phyloP scores from a whole-genome alignment of 2,888 invertebrate genomes.

The Polylopha cassiicola region DNA sequence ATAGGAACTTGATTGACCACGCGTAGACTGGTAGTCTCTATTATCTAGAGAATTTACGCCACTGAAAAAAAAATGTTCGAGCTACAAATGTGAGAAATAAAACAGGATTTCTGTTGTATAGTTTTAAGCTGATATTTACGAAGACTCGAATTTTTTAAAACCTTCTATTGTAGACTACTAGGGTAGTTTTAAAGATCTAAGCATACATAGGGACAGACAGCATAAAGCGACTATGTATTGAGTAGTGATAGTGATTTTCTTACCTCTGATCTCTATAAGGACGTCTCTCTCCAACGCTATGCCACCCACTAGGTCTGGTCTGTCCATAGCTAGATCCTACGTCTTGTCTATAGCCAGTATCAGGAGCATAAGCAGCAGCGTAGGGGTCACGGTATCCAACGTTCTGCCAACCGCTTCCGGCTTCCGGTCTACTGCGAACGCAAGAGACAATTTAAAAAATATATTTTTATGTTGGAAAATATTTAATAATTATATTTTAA shows the following conservation, averaged over 20 bases:
- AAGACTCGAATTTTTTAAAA: too few relatives aligned
- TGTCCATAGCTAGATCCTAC: constrained; percentile 24
- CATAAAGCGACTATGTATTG: too few relatives aligned
- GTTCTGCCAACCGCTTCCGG: constrained; percentile 49
- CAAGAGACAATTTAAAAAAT: neutral
- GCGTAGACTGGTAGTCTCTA: constrained; percentile 20
- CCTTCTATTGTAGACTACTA: too few relatives aligned
- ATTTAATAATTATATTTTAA: too few relatives aligned
- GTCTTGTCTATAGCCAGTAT: constrained; percentile 22
- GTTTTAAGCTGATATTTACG: too few relatives aligned
- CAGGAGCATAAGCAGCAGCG: constrained; percentile 24
- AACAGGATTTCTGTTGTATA: too few relatives aligned
- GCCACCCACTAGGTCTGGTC: constrained; percentile 53
- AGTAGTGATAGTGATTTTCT: constrained; percentile 9
- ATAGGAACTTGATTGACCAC: constrained; percentile 30
- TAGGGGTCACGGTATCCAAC: constrained; percentile 34
- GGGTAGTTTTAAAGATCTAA: too few relatives aligned
- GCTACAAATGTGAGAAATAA: too few relatives aligned
- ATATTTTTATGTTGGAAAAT: too few relatives aligned
- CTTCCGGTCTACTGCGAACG: constrained; percentile 43
- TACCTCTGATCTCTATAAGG: constrained; percentile 66
- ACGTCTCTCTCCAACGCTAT: constrained; percentile 58
- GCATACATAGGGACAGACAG: too few relatives aligned
- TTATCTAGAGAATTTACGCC: constrained; percentile 47
- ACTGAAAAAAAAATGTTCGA: constrained; percentile 28